Evolutionary conservation across 2,797 vertebrate genomes (phyloP).

Genomic region (Macropus fuliginosus): DNA sequence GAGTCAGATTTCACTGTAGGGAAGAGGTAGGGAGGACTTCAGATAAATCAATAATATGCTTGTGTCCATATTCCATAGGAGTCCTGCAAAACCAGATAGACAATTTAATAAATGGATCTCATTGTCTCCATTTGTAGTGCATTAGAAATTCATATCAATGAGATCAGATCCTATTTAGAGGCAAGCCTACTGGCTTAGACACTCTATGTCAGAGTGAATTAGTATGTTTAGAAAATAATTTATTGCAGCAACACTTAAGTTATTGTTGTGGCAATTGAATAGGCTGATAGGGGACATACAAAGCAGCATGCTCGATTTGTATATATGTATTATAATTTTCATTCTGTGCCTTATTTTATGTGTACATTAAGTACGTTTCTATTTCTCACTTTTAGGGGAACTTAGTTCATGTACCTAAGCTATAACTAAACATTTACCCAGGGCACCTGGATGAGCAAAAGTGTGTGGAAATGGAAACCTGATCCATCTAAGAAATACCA

Average conservation of each 20-base stretch:
- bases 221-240: conserved; percentile 81
- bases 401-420: not conserved
- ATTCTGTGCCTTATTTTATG: not conserved
- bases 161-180: conserved; percentile 81
- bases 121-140: conserved; percentile 78
- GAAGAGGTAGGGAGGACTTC: not conserved
- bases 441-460: not conserved
- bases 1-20: conserved; percentile 41
- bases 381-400: not conserved
- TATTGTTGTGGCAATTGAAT: not conserved
- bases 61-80: not conserved
- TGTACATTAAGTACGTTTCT: not conserved
- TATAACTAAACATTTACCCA: not conserved
- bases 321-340: not conserved
- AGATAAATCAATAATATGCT: conserved; percentile 9
- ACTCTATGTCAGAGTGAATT: conserved; percentile 81
- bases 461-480: not conserved
- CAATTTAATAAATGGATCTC: conserved; percentile 73
- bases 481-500: not conserved
- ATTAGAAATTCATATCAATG: conserved; percentile 79
- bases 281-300: not conserved
- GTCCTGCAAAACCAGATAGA: conserved; percentile 68
- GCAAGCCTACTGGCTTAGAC: conserved; percentile 69
- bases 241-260: conserved; percentile 76
- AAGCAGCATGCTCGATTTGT: not conserved